Evolutionary conservation across 2,888 invertebrate species (phyloP).

Genomic region (Morinoia aosen): DNA sequence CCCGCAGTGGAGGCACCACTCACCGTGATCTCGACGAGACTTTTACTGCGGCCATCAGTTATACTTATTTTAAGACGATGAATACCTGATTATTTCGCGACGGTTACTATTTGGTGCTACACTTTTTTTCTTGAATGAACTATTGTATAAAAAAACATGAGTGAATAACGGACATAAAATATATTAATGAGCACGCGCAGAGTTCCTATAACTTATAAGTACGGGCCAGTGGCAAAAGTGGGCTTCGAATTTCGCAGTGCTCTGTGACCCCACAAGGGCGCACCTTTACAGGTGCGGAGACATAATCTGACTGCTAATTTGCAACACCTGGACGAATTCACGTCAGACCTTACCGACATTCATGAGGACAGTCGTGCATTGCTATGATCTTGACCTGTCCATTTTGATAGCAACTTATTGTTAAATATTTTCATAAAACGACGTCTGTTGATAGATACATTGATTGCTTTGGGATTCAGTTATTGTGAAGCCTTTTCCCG

Average conservation of each 20-base stretch:
- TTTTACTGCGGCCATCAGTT: background rate
- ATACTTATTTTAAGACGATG: too few relatives aligned
- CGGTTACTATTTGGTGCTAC: background rate
- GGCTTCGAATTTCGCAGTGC: background rate
- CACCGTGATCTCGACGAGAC: background rate
- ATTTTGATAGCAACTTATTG: background rate
- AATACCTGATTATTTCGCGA: background rate
- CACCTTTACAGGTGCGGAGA: background rate
- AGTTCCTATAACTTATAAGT: background rate
- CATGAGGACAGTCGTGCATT: background rate
- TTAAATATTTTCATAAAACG: background rate
- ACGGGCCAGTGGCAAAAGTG: background rate
- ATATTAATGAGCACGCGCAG: background rate
- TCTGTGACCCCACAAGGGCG: background rate
- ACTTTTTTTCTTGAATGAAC: background rate
- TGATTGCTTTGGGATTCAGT: background rate
- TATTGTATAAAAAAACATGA: background rate
- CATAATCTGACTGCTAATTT: background rate
- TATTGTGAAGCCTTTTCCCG: background rate
- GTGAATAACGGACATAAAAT: background rate
- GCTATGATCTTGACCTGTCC: background rate
- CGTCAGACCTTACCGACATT: background rate
- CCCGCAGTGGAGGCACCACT: background rate
- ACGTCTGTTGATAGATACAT: background rate
- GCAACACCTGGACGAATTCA: background rate